Base-by-base conservation (phyloP, 1,140 invertebrate genomes). In the Lamellibrachia luymesi region DNA sequence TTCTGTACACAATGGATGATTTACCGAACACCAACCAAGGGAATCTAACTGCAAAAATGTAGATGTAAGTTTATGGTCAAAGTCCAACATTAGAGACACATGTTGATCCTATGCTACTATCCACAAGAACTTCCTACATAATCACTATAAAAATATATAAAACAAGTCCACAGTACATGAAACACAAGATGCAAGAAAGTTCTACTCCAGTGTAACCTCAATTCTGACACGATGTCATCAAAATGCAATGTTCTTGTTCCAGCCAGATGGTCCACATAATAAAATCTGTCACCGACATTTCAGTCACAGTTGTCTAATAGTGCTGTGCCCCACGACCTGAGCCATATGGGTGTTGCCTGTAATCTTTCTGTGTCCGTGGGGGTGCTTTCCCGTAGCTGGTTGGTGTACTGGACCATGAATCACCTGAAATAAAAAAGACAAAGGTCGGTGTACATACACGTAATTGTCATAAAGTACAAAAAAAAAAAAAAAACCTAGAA, bases 141-240 rank as follows among this genome's bases (percentile, higher is more conserved):
- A 80, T 80, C 64, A 80, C 64, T 80, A 80, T 80, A 80, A 80
- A 80, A 80, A 80, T 80, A 80, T 80, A 80, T 80, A 80, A 80
- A 80, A 80, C 64, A 80, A 80, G 64, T 80, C 64, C 64, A 80
- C 13, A 22, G 64, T 80, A 80, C 13, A 80, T 22, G 17, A 80
- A 80, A 80, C 64, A 80, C 64, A 80, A 80, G 64, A 22, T 22
- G 64, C 64, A 80, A 80, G 64, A 22, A 80, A 80, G 64, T 80
- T 80, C 64, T 80, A 22, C 64, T 80, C 64, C 64, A 80, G 13
- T 80, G 17, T 80, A 80, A 80, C 7, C 17, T 80, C 64, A 22
- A 22, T 22, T 80, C 64, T 80, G 64, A 80, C 64, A 80, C 64
- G 13, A 80, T 22, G 64, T 80, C 64, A 80, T 22, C 64, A 80